phyloP scores from a whole-genome alignment of 2,113 vertebrate genomes.

The Crotophaga sulcirostris region DNA sequence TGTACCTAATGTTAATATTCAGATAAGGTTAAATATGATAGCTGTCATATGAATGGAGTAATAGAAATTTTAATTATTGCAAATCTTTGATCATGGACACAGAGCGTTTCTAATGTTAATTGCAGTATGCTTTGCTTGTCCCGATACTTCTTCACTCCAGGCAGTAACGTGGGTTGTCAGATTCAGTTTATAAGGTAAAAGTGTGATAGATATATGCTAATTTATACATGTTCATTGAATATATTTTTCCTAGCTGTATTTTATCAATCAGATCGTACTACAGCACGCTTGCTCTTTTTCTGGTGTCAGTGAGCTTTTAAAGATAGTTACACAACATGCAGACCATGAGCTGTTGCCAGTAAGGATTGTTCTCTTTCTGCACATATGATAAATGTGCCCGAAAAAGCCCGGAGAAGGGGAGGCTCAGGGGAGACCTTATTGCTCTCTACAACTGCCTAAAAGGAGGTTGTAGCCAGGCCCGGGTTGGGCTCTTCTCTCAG shows the following conservation, averaged over 20 bases:
- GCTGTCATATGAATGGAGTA: background rate
- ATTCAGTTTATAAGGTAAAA: background rate
- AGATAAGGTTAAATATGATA: background rate
- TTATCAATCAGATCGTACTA: background rate
- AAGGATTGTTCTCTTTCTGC: background rate
- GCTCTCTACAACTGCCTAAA: no score
- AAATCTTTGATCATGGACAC: background rate
- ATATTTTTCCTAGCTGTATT: background rate
- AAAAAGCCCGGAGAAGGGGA: no score
- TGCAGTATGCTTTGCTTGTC: background rate
- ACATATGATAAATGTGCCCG: background rate
- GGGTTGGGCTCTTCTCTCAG: no score
- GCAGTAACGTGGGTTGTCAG: background rate
- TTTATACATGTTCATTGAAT: background rate
- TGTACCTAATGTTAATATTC: background rate
- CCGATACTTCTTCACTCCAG: background rate
- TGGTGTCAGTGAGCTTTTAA: background rate
- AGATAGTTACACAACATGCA: background rate
- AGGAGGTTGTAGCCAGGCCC: no score
- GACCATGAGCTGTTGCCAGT: background rate
- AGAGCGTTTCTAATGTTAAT: background rate
- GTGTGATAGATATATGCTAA: background rate
- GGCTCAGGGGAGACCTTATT: no score
- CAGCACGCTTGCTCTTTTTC: background rate
- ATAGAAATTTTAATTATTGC: background rate